phyloP scores from a whole-genome alignment of 1,140 invertebrate species.

The Papilio polyxenes region DNA sequence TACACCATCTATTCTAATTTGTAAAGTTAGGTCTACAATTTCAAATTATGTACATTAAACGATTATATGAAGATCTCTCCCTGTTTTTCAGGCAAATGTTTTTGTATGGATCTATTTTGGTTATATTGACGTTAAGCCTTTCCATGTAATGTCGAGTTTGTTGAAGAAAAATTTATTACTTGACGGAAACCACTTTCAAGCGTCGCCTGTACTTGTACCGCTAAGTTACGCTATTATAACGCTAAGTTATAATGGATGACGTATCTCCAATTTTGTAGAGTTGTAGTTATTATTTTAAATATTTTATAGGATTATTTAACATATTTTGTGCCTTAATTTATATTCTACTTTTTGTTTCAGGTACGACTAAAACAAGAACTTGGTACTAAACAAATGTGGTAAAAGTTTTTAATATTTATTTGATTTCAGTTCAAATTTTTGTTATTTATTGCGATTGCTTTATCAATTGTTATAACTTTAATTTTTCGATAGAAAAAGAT shows the following conservation, averaged over 20 bases:
- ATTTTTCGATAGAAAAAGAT: too few species aligned
- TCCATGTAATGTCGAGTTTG: background rate
- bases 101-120: background rate
- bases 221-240: slow-evolving; percentile 22
- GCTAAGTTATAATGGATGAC: background rate
- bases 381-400: background rate
- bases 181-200: slow-evolving; percentile 2
- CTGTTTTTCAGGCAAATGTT: too few species aligned
- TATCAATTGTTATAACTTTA: too few species aligned
- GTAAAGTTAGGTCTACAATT: background rate
- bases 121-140: background rate
- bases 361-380: background rate
- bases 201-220: background rate
- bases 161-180: background rate
- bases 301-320: background rate
- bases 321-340: background rate
- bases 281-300: background rate
- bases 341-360: slow-evolving; percentile 11
- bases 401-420: background rate
- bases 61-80: too few species aligned
- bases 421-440: background rate
- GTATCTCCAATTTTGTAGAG: background rate
- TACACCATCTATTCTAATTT: slow-evolving; percentile 5
- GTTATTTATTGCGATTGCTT: background rate
- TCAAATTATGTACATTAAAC: background rate